Evolutionary conservation across 2,888 invertebrate species (phyloP), one percentile per base, ranked within the genome.

Genomic region (Cheilosia urbana): DNA sequence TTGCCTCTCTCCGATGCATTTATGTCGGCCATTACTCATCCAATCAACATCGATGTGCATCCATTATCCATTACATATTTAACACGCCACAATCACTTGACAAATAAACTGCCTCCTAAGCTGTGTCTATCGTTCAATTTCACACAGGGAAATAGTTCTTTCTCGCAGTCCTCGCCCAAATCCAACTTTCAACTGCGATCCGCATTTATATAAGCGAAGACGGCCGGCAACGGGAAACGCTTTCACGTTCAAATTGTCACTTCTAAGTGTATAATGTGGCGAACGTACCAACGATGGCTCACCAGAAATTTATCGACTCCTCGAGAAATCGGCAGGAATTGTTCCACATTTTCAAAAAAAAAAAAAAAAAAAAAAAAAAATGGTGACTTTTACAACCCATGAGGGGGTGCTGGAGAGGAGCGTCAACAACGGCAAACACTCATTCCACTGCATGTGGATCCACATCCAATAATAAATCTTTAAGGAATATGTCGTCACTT

Each of bases 401-500:
- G 13, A 73, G 65, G 42, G 73, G 66, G 27, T 17, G 27, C 11
- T 47, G 45, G 37, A n/a, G 62, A 40, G 24, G 42, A 47, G 65
- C 47, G 21, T 60, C 75, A 77, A 71, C 63, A 76, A 37, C 65
- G 51, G 71, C 51, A 37, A 76, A 77, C 71, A 82, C 45, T 71
- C 63, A 60, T 42, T 72, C 49, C 69, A 51, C 19, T 58, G 60
- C 63, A 27, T 27, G 27, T 27, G 6, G 27, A 27, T 9, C 30
- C 30, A 30, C 30, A 81, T 49, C 62, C 76, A 81, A 85, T 77
- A 84, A 88, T 89, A 89, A 88, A 89, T 89, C 89, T 89, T 87
- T 63, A 85, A 87, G 88, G 87, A 88, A 87, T 88, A 89, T 88
- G 88, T 88, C 88, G 87, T 88, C 88, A 88, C 87, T 88, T 88